Conservation (phyloP, 30 jellyfish, hydroid and myxozoan genomes). For the Clytia hemisphaerica region DNA sequence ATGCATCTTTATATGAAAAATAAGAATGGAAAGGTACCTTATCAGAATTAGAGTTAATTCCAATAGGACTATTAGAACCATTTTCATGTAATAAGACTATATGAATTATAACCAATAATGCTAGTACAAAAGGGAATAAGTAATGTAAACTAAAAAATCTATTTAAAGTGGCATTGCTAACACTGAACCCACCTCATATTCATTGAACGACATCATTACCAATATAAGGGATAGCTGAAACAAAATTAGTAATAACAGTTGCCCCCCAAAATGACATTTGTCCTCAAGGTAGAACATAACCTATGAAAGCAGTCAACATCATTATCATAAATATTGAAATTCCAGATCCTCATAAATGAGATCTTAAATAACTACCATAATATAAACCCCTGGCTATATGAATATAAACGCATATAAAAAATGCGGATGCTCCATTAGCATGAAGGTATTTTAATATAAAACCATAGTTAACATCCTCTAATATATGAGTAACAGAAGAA, state of each 20-base stretch:
- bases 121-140: constrained; percentile 25
- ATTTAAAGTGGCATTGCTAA: constrained; percentile 31
- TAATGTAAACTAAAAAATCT: constrained; percentile 37
- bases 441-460: constrained; percentile 18
- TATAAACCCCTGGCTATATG: constrained; percentile 46
- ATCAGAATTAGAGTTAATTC: constrained; percentile 19
- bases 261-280: constrained; percentile 59
- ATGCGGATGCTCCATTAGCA: constrained; percentile 52
- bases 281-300: constrained; percentile 50
- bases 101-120: constrained; percentile 12
- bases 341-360: constrained; percentile 15
- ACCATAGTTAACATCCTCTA: constrained; percentile 44
- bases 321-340: not conserved
- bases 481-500: constrained; percentile 27
- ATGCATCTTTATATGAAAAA: constrained; percentile 28
- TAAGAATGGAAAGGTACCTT: constrained; percentile 36
- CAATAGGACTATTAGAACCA: constrained; percentile 43
- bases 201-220: constrained; percentile 41
- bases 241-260: constrained; percentile 38
- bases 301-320: constrained; percentile 53
- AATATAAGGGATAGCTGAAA: constrained; percentile 36
- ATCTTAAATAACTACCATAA: constrained; percentile 23
- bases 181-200: constrained; percentile 48
- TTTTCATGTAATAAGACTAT: constrained; percentile 3
- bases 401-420: constrained; percentile 27